Percentiles rank a stretch among this genome's conserved stretches.
Conservation (phyloP, 2,888 invertebrate genomes). For the Thelaira solivaga region DNA sequence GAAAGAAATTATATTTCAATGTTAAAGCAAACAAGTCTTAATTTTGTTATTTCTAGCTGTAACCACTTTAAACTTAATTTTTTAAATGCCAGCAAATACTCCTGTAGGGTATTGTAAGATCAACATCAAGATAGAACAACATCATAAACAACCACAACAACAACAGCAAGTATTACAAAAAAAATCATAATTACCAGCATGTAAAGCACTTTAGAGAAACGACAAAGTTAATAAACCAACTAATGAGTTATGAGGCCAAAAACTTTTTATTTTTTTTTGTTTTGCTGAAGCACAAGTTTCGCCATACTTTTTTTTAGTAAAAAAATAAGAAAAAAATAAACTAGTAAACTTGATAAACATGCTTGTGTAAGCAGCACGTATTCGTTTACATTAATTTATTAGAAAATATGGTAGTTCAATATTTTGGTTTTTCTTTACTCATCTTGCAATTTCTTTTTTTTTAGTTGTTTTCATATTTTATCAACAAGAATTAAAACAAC, state of each 20-base stretch:
- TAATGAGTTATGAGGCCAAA: slow-evolving; percentile 65
- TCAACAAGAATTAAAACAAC: slow-evolving; percentile 4
- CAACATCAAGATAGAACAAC: slow-evolving; percentile 5
- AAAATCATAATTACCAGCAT: slow-evolving; percentile 57
- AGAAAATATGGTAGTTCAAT: slow-evolving; percentile 60
- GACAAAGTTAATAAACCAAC: slow-evolving; percentile 65
- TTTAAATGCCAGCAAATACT: background rate
- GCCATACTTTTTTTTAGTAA: slow-evolving; percentile 10
- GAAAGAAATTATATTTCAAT: too few species aligned
- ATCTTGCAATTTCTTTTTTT: slow-evolving; percentile 21
- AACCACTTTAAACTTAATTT: background rate
- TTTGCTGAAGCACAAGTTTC: slow-evolving; percentile 22
- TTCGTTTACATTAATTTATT: slow-evolving; percentile 62
- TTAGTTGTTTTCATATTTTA: background rate
- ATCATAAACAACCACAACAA: slow-evolving; percentile 19
- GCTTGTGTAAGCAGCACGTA: slow-evolving; percentile 54
- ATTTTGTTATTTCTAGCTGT: too few species aligned
- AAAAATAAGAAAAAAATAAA: background rate
- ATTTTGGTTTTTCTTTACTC: slow-evolving; percentile 51
- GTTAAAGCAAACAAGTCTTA: too few species aligned
- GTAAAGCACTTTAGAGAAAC: slow-evolving; percentile 59
- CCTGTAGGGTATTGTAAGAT: background rate
- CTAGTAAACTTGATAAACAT: slow-evolving; percentile 31
- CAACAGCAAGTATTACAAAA: slow-evolving; percentile 15
- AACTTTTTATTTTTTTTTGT: slow-evolving; percentile 37